Conservation (phyloP, 35 echinoderm and acorn worm species). For the Apostichopus parvimensis region DNA sequence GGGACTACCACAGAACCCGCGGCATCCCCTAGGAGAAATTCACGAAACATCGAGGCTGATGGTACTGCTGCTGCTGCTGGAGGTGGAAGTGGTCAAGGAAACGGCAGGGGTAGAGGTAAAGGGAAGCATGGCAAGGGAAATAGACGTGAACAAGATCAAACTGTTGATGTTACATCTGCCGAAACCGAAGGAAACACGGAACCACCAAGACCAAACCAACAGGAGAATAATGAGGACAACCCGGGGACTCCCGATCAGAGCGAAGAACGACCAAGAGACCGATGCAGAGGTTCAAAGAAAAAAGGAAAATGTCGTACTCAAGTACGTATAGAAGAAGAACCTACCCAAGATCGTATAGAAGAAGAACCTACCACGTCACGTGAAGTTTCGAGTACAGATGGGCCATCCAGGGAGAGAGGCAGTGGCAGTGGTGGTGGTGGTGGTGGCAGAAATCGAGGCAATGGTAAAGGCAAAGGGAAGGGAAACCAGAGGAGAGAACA, state of each 20-base stretch:
- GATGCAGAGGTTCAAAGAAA: conserved; percentile 9
- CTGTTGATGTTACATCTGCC: neutral
- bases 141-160: neutral
- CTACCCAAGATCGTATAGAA: neutral
- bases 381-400: neutral
- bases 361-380: neutral
- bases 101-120: neutral
- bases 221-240: neutral
- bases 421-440: too few relatives aligned
- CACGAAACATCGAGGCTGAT: neutral
- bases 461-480: neutral
- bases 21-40: conserved; percentile 44
- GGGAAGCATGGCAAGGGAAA: neutral
- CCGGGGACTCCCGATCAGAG: neutral
- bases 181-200: neutral
- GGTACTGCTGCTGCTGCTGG: neutral
- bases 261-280: neutral
- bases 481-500: neutral
- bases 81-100: neutral
- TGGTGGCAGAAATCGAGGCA: neutral
- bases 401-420: too few relatives aligned
- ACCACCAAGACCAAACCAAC: neutral
- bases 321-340: neutral
- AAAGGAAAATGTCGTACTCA: neutral
- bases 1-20: conserved; percentile 39